Conservation (phyloP, 2,113 vertebrate genomes). For the Nyctibius bracteatus region DNA sequence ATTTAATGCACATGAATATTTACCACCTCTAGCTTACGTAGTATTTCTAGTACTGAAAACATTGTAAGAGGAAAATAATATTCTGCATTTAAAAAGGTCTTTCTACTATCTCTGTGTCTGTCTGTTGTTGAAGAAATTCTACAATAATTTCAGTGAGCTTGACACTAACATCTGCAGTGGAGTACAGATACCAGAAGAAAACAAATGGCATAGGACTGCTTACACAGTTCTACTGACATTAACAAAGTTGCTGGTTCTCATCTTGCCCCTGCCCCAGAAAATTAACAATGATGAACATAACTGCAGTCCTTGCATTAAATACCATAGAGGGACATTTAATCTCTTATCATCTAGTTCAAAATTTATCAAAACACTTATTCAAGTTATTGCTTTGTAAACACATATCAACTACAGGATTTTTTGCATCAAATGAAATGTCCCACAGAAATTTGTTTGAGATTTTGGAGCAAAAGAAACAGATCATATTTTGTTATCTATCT, state of each 20-base stretch:
- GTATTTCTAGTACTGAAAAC: constrained; percentile 22
- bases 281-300: neutral
- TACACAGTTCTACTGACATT: neutral
- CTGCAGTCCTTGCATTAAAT: neutral
- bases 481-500: neutral
- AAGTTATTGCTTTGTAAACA: neutral
- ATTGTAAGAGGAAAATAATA: constrained; percentile 20
- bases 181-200: neutral
- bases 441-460: neutral
- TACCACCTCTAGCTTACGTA: constrained; percentile 27
- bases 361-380: neutral
- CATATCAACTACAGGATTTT: fast-evolving
- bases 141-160: neutral
- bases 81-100: constrained; percentile 11
- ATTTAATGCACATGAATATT: constrained; percentile 51
- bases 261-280: neutral
- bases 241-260: neutral
- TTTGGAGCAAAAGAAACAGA: neutral
- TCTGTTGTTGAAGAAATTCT: neutral
- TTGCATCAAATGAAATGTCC: neutral
- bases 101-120: neutral
- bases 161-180: neutral
- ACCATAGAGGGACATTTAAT: neutral
- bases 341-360: neutral
- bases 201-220: neutral